A percentile compares a stretch with the other conserved stretches of the same genome.
Conservation (phyloP, 2,113 vertebrate species). For the Euleptes europaea region DNA sequence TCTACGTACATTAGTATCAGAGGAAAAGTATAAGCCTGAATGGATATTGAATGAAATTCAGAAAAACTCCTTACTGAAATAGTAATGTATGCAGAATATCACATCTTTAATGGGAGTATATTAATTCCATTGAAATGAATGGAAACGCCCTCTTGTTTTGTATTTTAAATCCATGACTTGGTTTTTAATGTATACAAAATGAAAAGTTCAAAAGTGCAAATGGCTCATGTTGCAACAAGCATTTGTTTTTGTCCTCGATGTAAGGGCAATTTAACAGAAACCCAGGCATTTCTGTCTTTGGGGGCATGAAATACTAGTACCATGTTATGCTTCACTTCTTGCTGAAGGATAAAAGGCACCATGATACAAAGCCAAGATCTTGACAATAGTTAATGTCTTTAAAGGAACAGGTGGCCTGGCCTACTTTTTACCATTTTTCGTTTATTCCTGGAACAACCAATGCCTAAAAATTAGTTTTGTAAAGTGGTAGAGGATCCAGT, state of each 20-base stretch:
- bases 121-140: not conserved
- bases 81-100: not conserved
- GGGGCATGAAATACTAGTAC: constrained; percentile 32
- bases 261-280: not conserved
- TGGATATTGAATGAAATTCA: not conserved
- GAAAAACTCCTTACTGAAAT: not conserved
- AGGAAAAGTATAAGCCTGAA: not conserved
- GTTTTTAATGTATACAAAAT: not conserved
- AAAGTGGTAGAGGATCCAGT: constrained; percentile 20
- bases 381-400: constrained; percentile 51
- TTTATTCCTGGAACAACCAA: not conserved
- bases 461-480: constrained; percentile 21
- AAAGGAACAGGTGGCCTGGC: constrained; percentile 23
- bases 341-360: constrained; percentile 13
- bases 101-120: not conserved
- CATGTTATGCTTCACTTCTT: constrained; percentile 5
- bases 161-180: not conserved
- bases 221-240: constrained; percentile 24
- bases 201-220: constrained; percentile 39
- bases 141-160: not conserved
- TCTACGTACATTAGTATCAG: too few relatives aligned
- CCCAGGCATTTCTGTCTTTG: constrained; percentile 24
- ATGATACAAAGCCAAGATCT: not conserved
- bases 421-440: constrained; percentile 1
- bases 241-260: not conserved